Base-by-base conservation (phyloP, 2,888 invertebrate species). In the Thera britannica region DNA sequence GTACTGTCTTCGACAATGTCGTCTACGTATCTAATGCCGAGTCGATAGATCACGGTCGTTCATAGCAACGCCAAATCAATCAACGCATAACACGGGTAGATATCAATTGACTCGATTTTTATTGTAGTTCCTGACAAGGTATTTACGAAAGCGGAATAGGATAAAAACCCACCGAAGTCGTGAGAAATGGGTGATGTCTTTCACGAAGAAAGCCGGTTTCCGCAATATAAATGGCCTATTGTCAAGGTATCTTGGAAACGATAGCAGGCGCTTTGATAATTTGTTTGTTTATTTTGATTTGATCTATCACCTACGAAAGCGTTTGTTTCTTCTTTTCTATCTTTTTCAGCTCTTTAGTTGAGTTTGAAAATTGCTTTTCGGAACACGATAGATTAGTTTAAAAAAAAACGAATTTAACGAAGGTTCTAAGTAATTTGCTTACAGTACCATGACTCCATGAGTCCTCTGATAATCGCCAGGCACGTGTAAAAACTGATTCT, bases 101-200 rank as follows among this genome's bases (percentile, higher is more conserved):
- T 55, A 36, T n/a, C 2, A 35, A 36, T 55, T n/a, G 6, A 41
- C 73, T 76, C 23, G 44, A 58, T 81, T 79, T 52, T 77, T 80
- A 83, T 81, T 73, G 75, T 67, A 73, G 78, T 82, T 79, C 75
- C 80, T 78, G 75, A 75, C 78, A 80, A 83, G 79, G 79, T 81
- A 87, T 83, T 66, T 58, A 63, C 66, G 89, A 90, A 90, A 90
- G 90, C 87, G 83, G 86, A 85, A 87, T 86, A 77, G 77, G 76
- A 83, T 79, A 81, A 83, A 84, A 82, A 78, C 75, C 63, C 56
- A 79, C 75, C 72, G 84, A 86, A 89, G 88, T 89, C 91, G 90
- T 92, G 92, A 89, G 92, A 92, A 91, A 83, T 88, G 83, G 89
- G 86, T 85, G 84, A 79, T 80, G 74, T 78, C 77, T 75, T 36